Conservation (phyloP, 2,113 vertebrate species). For the Mustelus asterias region DNA sequence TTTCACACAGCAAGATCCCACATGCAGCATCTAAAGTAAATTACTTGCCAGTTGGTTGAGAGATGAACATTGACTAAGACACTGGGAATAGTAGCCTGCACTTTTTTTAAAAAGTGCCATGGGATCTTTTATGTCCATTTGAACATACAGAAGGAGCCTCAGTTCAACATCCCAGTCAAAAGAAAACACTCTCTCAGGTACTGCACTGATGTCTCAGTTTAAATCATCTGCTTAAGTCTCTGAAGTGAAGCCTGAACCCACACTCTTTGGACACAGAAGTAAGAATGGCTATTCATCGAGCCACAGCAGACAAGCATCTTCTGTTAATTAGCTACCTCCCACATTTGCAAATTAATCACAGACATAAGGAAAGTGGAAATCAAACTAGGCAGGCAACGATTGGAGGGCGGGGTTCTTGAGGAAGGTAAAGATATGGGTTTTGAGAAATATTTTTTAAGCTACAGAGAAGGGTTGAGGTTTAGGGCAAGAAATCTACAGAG, state of each 20-base stretch:
- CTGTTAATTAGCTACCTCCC: neutral
- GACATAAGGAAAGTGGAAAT: neutral
- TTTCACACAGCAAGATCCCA: neutral
- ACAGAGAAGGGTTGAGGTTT: neutral
- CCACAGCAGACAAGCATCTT: neutral
- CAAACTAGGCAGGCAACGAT: neutral
- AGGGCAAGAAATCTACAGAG: neutral
- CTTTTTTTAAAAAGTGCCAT: neutral
- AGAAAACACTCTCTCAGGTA: neutral
- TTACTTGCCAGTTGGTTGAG: neutral
- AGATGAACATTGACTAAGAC: neutral
- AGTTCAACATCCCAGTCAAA: neutral
- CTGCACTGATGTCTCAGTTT: neutral
- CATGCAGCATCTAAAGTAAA: neutral
- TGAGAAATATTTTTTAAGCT: neutral
- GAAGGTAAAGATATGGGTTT: neutral
- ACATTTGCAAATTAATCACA: neutral
- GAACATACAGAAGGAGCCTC: neutral
- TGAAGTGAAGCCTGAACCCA: neutral
- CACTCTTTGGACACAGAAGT: neutral
- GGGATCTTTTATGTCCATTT: neutral
- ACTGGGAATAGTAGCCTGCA: neutral
- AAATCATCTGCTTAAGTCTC: neutral
- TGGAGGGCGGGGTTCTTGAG: neutral
- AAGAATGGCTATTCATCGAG: neutral